Evolutionary conservation across 2,888 invertebrate genomes (phyloP), one percentile per base, ranked within the genome.

Genomic region (Corbicula japonica): DNA sequence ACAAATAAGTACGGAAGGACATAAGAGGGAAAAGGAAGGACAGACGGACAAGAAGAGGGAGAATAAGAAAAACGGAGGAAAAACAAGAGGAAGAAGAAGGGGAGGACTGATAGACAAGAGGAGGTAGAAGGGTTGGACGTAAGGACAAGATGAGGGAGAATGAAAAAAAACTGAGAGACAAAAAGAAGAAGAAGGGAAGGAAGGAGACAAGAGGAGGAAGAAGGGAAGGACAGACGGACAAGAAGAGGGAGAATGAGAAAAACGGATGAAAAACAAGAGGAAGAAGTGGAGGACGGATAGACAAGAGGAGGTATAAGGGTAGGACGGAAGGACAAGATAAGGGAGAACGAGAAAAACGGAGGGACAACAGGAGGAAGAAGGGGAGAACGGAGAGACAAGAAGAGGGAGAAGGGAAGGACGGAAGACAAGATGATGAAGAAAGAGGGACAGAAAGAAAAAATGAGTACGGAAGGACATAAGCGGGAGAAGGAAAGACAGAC

Each of bases 301-400:
- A 46, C 30, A n/a, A n/a, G 8, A 21, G 65, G 46, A 30, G 46
- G 26, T 0, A 0, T 28, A 28, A 21, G 50, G 28, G 46, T 26
- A 26, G 21, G 63, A 46, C 46, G 32, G 28, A 50, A 52, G 34
- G 66, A 26, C 35, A 35, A 21, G 35, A 34, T 35, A 32, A 52
- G 50, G 41, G 30, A 44, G 38, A 44, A 38, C 32, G 66, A 52
- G 38, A 35, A 52, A 60, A 28, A 38, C 21, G 21, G 60, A 46
- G 66, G 52, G 50, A 52, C 21, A 60, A 38, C n/a, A 60, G 38
- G 38, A 50, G 38, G 34, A 35, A 10, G 60, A 60, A 23, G 60
- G 21, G 60, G 26, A 28, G 26, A 32, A 66, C 52, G 35, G 54
- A 52, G 38, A 3, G 52, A 28, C n/a, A 34, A 41, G 44, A 30